phyloP scores from a whole-genome alignment of 2,113 vertebrate genomes.

The Malurus cyaneus region DNA sequence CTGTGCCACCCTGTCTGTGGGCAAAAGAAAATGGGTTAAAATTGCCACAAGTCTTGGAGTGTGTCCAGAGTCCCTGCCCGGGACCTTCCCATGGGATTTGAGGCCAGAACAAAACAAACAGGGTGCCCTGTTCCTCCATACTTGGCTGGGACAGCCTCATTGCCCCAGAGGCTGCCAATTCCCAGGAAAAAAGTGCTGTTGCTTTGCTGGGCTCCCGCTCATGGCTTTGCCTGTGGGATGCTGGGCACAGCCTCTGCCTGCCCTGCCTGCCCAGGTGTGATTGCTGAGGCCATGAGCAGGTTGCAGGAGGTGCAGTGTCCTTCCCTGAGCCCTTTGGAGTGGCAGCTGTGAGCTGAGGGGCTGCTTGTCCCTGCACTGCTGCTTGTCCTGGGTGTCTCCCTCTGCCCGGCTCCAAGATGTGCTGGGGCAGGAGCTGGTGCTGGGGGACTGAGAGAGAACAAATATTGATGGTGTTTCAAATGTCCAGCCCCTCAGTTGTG shows the following conservation, averaged over 20 bases:
- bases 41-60: neutral
- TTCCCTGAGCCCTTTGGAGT: neutral
- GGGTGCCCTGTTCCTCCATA: neutral
- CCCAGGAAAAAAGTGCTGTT: rapidly evolving
- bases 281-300: neutral
- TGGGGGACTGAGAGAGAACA: rapidly evolving
- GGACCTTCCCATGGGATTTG: neutral
- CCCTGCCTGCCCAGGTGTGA: too few relatives aligned
- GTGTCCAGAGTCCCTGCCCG: neutral
- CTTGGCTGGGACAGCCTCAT: neutral
- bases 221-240: neutral
- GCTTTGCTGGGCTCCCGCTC: neutral
- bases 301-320: neutral
- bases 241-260: neutral
- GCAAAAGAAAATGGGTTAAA: neutral
- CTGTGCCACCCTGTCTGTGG: neutral
- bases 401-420: neutral
- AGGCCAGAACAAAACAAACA: neutral
- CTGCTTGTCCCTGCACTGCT: neutral
- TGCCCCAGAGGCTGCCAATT: neutral
- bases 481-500: neutral
- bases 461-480: neutral
- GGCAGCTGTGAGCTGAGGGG: neutral
- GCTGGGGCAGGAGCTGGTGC: neutral
- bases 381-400: neutral